Percentiles rank a stretch among this genome's conserved stretches.
phyloP scores from a whole-genome alignment of 2,797 vertebrate genomes.

The Labroides dimidiatus region DNA sequence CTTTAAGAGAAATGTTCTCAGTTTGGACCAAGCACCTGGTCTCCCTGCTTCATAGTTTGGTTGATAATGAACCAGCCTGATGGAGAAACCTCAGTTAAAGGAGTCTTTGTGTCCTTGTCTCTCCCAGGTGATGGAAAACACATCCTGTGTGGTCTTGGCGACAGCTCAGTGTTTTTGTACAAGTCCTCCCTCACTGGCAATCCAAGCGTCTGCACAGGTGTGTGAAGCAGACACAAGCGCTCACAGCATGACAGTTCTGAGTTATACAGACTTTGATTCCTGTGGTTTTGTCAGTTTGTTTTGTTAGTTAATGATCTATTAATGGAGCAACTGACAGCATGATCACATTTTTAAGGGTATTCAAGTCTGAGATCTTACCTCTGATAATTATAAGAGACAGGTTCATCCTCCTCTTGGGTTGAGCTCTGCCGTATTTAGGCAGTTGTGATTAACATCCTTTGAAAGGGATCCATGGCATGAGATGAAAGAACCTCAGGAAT shows the following conservation, averaged over 20 bases:
- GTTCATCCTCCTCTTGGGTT: slow-evolving; percentile 19
- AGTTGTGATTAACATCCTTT: slow-evolving; percentile 31
- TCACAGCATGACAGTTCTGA: slow-evolving; percentile 16
- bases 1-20: no score
- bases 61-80: slow-evolving; percentile 13
- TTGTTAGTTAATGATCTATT: not conserved
- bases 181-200: slow-evolving; percentile 80
- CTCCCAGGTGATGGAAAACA: slow-evolving; percentile 88
- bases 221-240: slow-evolving; percentile 42
- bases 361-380: not conserved
- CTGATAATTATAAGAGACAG: slow-evolving; percentile 18
- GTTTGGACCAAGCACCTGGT: slow-evolving; percentile 15
- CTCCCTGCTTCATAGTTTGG: slow-evolving; percentile 2
- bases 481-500: slow-evolving; percentile 42
- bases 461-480: slow-evolving; percentile 42
- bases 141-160: slow-evolving; percentile 90
- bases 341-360: slow-evolving; percentile 3
- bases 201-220: slow-evolving; percentile 88
- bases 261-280: not conserved
- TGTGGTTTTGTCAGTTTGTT: slow-evolving; percentile 13
- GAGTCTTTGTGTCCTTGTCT: slow-evolving; percentile 46
- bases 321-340: not conserved
- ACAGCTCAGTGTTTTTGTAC: slow-evolving; percentile 85
- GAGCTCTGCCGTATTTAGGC: slow-evolving; percentile 17
- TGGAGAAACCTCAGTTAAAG: slow-evolving; percentile 21